A percentile compares a stretch with the other conserved stretches of the same genome.
These are phyloP conservation scores for Zosterops hypoxanthus DNA, from an alignment of 2,113 vertebrate genomes.

Conservation along the genomic window DNA sequence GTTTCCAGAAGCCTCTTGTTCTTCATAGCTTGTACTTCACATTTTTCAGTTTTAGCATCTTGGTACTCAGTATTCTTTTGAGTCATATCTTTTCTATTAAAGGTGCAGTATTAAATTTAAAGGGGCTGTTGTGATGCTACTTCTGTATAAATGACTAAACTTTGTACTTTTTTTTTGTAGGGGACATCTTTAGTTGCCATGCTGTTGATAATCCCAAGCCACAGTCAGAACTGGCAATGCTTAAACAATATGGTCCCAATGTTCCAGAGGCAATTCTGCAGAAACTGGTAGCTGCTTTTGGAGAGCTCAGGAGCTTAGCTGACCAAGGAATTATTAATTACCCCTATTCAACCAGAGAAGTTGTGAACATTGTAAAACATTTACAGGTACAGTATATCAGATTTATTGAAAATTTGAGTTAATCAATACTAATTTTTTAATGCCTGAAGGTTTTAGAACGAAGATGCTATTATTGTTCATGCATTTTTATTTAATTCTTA, in stretches of 20 bases:
- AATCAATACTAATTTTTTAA: neutral
- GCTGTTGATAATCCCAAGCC: slow-evolving; percentile 96
- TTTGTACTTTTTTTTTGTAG: slow-evolving; percentile 62
- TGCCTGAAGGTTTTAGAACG: neutral
- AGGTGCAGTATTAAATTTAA: neutral
- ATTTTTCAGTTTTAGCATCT: neutral
- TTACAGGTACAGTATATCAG: slow-evolving; percentile 82
- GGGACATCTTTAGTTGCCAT: slow-evolving; percentile 98
- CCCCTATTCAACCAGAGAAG: slow-evolving; percentile 96
- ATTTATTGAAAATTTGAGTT: neutral
- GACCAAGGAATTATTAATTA: slow-evolving; percentile 96
- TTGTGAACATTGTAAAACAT: slow-evolving; percentile 96
- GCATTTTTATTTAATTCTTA: neutral
- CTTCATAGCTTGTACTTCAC: neutral
- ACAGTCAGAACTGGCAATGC: slow-evolving; percentile 90
- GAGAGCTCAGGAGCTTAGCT: slow-evolving; percentile 91
- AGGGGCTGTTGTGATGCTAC: neutral
- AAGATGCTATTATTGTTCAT: neutral
- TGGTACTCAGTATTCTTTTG: neutral
- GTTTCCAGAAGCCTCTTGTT: neutral
- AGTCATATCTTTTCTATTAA: neutral
- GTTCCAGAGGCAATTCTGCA: slow-evolving; percentile 85
- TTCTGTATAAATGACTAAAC: neutral
- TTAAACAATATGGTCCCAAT: slow-evolving; percentile 90
- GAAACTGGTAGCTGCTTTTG: slow-evolving; percentile 92